Evolutionary conservation across 2,888 invertebrate genomes (phyloP), one percentile per base, ranked within the genome.

Genomic region (Orthosia cruda): DNA sequence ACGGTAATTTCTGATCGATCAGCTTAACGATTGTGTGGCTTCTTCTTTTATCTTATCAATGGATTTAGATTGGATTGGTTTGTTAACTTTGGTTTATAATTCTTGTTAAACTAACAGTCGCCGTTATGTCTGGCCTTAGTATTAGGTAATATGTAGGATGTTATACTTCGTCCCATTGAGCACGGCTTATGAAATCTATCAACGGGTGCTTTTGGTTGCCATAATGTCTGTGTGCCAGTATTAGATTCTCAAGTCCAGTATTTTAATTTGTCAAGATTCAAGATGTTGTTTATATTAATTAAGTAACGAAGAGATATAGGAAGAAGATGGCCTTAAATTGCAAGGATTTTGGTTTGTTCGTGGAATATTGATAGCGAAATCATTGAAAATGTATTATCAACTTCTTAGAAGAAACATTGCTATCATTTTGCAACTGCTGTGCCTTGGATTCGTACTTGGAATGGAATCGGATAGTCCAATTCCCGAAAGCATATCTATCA

Each of bases 401-500:
- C 57, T 78, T 79, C 77, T 63, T 18, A 49, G 64, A 80, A 80
- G 16, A 54, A 50, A 47, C 16, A 49, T 55, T 47, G 59, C 63
- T 79, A 79, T 79, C 62, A 59, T 49, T 52, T 50, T 2, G 32
- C 15, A 23, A 32, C 45, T 9, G 7, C 16, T 40, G 13, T 47
- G 32, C 72, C 72, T 73, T 78, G 55, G 9, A 74, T 15, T 52
- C 13, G 11, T 49, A 49, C 59, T 58, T 45, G 26, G 20, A 71
- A 71, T 49, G 2, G 40, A 68, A 49, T 54, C 54, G 50, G 15
- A 62, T n/a, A 61, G 18, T 20, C 13, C 1, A 55, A 65, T 80
- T 69, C 80, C 20, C 13, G 5, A 69, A 80, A 80, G 12, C 9
- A 12, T 47, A 4, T 72, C 45, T 61, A 79, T 79, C 80, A 61